These are phyloP conservation scores for Actias luna DNA, from an alignment of 2,888 invertebrate species.

Conservation along the genomic window DNA sequence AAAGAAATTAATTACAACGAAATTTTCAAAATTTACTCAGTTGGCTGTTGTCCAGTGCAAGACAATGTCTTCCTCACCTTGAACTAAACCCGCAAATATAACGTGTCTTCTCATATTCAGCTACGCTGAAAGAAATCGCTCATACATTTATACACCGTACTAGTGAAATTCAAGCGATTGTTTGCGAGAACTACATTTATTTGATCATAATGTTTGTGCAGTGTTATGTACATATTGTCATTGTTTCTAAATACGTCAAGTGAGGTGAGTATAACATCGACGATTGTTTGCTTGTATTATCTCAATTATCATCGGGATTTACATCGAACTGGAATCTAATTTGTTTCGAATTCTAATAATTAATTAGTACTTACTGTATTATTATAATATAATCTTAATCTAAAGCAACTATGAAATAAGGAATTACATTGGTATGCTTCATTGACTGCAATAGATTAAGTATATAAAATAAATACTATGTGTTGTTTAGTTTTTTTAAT, in stretches of 20 bases:
- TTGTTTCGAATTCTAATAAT: neutral
- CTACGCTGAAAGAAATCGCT: conserved; percentile 39
- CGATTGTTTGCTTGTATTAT: conserved; percentile 20
- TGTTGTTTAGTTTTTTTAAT: too few species aligned
- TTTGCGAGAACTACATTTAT: conserved; percentile 42
- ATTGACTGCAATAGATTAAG: too few species aligned
- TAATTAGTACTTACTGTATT: neutral
- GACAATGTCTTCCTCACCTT: conserved; percentile 46
- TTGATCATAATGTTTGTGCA: conserved; percentile 37
- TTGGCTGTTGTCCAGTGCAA: conserved; percentile 53
- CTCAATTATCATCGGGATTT: conserved; percentile 12
- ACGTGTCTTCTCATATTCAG: conserved; percentile 41
- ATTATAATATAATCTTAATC: neutral
- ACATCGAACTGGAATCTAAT: conserved; percentile 1
- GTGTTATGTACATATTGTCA: conserved; percentile 37
- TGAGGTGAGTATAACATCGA: conserved; percentile 22
- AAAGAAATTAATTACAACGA: conserved; percentile 10
- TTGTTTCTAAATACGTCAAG: conserved; percentile 25
- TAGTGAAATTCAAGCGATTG: conserved; percentile 42
- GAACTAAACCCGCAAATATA: conserved; percentile 62
- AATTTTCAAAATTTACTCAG: conserved; percentile 22
- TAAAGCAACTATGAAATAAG: too few species aligned
- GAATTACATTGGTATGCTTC: too few species aligned
- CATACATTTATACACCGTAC: conserved; percentile 26
- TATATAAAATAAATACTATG: too few species aligned